These are phyloP conservation scores for Heliconius ethilla DNA, from an alignment of 2,888 invertebrate species.

Conservation along the genomic window DNA sequence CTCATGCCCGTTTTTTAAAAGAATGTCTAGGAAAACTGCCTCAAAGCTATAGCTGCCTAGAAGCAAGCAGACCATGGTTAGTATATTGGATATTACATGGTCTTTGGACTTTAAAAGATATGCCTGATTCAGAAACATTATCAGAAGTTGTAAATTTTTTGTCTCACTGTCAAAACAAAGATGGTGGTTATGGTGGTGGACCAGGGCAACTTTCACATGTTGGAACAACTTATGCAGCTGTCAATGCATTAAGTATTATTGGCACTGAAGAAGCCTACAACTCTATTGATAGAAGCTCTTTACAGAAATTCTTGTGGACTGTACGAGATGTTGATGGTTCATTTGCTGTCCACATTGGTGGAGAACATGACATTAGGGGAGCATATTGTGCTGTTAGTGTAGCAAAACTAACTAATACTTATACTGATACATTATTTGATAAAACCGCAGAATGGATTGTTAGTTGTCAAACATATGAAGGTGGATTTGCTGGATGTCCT, in stretches of 20 bases:
- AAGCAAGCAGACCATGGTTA: constrained; percentile 98
- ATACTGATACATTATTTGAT: constrained; percentile 88
- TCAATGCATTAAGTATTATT: constrained; percentile 95
- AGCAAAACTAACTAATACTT: constrained; percentile 92
- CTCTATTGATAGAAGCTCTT: constrained; percentile 89
- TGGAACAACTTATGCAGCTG: constrained; percentile 98
- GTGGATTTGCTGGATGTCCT: constrained; percentile 94
- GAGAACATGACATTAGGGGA: constrained; percentile 96
- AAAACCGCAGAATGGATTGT: constrained; percentile 96
- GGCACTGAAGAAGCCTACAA: constrained; percentile 93
- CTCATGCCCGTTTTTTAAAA: constrained; percentile 85
- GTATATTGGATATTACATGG: constrained; percentile 98
- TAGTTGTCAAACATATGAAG: constrained; percentile 98
- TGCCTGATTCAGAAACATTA: constrained; percentile 71
- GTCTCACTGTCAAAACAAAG: constrained; percentile 86
- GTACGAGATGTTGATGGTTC: constrained; percentile 93
- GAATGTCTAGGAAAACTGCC: constrained; percentile 86
- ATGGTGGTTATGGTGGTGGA: constrained; percentile 97
- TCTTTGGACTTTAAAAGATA: constrained; percentile 85
- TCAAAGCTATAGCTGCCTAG: constrained; percentile 89
- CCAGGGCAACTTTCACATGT: constrained; percentile 96
- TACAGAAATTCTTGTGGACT: constrained; percentile 89
- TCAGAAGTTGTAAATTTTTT: constrained; percentile 70
- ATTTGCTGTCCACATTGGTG: constrained; percentile 94
- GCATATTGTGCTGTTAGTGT: constrained; percentile 98